Evolutionary conservation across 2,797 vertebrate genomes (phyloP), one percentile per base, ranked within the genome.

Genomic region (Gorsachius magnificus): DNA sequence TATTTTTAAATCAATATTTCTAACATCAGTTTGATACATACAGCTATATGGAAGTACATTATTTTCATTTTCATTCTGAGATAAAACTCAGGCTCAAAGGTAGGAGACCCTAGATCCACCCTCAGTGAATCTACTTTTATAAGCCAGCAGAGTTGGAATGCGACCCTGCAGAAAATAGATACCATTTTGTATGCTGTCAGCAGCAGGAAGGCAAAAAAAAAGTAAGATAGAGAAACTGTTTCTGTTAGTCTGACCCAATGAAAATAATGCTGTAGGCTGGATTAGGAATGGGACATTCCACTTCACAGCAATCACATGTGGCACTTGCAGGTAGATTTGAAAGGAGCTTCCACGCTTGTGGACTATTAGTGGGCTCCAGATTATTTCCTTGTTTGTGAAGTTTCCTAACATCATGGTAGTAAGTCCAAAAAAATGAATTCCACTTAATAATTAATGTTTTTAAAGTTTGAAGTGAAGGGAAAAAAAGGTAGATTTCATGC

Each of bases 101-200:
- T 83, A 84, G 53, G 60, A 95, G 90, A 72, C 64, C 58, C 10
- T 51, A 92, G 56, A 54, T 41, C 24, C 64, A 69, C 46, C 48
- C 54, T 58, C 35, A 65, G 13, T 72, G 46, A 89, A 87, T 28
- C 45, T 86, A 31, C 71, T 75, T 91, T 46, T 70, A 33, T 65
- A 72, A 75, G 2, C 24, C 64, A 85, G 65, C 50, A 91, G 75
- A 85, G 36, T 5, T 50, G 45, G 36, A 87, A 69, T 46, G n/a
- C 61, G 56, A 93, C 86, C 88, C 90, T 89, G 72, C 83, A 95
- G 95, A 95, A 96, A 92, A 89, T 4, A 22, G 72, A 83, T 69
- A 96, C 69, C 64, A 38, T 56, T 93, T 77, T 51, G 29, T 78
- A 56, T 80, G 68, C 61, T 70, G 18, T 57, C 53, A 81, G 87